These are phyloP conservation scores for human (Homo sapiens) DNA, from an alignment of 2,113 vertebrate genomes.

Conservation along the genomic window DNA sequence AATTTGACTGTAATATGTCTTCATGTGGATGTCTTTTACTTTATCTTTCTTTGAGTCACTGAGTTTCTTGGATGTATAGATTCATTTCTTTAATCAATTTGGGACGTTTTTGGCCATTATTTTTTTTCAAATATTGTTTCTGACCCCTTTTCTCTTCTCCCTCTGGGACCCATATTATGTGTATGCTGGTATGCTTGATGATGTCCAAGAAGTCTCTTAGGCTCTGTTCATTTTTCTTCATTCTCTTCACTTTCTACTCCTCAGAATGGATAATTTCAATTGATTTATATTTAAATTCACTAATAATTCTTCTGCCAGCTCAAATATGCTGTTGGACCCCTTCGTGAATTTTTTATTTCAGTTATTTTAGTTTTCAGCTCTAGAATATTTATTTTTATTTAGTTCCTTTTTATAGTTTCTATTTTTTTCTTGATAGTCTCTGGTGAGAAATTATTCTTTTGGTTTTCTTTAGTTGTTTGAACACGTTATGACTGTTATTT, in stretches of 20 bases:
- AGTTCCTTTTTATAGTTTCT: conserved; percentile 2
- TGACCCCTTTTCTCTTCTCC: neutral
- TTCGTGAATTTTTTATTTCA: neutral
- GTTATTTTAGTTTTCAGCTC: neutral
- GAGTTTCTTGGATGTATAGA: neutral
- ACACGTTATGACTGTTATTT: neutral
- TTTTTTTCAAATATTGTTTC: neutral
- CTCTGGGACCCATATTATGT: neutral
- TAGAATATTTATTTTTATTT: neutral
- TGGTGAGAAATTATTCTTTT: neutral
- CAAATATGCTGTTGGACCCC: neutral
- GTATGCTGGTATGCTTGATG: neutral
- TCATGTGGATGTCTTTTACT: neutral
- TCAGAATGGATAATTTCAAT: neutral
- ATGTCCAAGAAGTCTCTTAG: neutral
- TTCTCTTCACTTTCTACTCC: neutral
- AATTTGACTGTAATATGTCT: neutral
- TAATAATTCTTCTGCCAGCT: neutral
- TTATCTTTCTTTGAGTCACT: neutral
- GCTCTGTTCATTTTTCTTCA: neutral
- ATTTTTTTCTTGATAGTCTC: neutral
- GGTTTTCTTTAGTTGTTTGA: neutral
- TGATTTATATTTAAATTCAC: neutral
- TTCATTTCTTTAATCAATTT: neutral
- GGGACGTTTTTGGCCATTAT: neutral